Evolutionary conservation across 2,888 invertebrate species (phyloP).

Genomic region (Polyploca ridens): DNA sequence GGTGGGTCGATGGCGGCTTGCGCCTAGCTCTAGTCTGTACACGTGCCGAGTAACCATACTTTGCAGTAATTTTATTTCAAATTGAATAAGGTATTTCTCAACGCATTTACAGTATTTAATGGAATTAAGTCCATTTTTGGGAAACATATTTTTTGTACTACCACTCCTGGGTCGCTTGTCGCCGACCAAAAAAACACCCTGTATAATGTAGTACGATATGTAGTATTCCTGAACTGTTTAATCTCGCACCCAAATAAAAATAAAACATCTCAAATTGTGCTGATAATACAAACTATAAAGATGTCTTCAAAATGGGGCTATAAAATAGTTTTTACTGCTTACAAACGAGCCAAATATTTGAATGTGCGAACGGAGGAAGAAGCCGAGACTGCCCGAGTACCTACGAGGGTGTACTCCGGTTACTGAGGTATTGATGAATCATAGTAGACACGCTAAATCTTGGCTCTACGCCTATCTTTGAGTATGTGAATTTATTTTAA

Average conservation of each 20-base stretch:
- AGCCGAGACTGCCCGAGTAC: not conserved
- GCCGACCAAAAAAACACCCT: too few relatives aligned
- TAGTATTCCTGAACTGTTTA: not conserved
- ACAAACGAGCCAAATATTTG: slow-evolving; percentile 8
- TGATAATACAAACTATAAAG: slow-evolving; percentile 8
- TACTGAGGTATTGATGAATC: not conserved
- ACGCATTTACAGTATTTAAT: too few relatives aligned
- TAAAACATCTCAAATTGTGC: not conserved
- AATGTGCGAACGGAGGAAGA: not conserved
- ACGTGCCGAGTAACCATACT: too few relatives aligned
- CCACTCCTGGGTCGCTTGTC: too few relatives aligned
- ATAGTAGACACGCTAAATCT: not conserved
- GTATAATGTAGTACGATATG: not conserved
- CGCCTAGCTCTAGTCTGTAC: too few relatives aligned
- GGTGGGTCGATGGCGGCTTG: too few relatives aligned
- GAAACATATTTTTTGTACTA: too few relatives aligned
- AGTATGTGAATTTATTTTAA: not conserved
- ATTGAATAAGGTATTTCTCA: too few relatives aligned
- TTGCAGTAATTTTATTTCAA: too few relatives aligned
- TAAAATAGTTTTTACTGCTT: slow-evolving; percentile 8
- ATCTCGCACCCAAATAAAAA: not conserved
- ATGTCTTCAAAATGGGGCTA: slow-evolving; percentile 5
- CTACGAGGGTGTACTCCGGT: not conserved
- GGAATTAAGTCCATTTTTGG: too few relatives aligned
- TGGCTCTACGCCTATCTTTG: not conserved